These are phyloP conservation scores for Lucilia sericata DNA, from an alignment of 1,140 invertebrate genomes.

Conservation along the genomic window DNA sequence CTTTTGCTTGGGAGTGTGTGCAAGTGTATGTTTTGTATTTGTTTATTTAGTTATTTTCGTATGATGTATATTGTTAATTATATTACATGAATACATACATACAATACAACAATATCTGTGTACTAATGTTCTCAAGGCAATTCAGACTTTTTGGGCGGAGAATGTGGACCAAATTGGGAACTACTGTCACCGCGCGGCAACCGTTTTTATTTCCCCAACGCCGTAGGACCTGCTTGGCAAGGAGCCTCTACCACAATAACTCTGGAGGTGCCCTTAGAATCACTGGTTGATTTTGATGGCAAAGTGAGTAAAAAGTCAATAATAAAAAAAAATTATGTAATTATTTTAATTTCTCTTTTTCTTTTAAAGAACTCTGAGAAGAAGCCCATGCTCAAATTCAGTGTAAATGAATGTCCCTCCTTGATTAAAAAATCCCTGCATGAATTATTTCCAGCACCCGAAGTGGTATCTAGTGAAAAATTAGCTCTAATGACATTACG, in stretches of 20 bases:
- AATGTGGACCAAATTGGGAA: constrained; percentile 72
- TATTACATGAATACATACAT: neutral
- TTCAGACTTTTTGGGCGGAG: constrained; percentile 55
- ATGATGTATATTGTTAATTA: neutral
- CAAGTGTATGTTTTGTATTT: neutral
- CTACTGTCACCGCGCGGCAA: constrained; percentile 74
- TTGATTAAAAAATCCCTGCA: constrained; percentile 74
- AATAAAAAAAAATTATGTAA: constrained; percentile 14
- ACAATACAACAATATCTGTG: neutral
- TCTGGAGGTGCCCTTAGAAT: constrained; percentile 64
- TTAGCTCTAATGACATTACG: constrained; percentile 55
- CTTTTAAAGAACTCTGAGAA: constrained; percentile 38
- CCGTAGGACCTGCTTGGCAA: constrained; percentile 75
- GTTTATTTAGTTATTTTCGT: neutral
- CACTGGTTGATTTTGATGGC: constrained; percentile 60
- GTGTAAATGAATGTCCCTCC: constrained; percentile 74
- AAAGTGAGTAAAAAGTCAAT: constrained; percentile 43
- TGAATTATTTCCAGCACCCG: constrained; percentile 75
- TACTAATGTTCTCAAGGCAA: constrained; percentile 20
- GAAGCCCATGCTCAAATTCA: constrained; percentile 61
- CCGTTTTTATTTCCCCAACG: constrained; percentile 78
- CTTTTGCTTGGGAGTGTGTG: neutral
- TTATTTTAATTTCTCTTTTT: neutral
- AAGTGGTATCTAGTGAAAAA: constrained; percentile 67
- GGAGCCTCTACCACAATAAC: constrained; percentile 69